Base-by-base conservation (phyloP, 2,797 vertebrate species). In the Phalanger gymnotis region DNA sequence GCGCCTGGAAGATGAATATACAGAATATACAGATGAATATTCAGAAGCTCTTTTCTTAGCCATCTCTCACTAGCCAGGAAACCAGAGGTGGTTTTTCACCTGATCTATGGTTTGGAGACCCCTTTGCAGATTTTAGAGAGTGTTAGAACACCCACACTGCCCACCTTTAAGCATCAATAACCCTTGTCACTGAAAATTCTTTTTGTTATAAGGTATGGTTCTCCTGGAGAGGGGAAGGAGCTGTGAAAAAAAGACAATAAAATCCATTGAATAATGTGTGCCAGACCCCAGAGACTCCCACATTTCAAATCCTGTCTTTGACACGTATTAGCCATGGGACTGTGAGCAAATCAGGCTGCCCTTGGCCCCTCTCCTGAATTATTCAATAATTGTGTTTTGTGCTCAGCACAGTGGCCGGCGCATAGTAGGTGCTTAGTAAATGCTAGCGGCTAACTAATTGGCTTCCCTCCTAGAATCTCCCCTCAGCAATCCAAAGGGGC, bases 1-100 rank as follows among this genome's bases (percentile, higher is more conserved):
- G 13, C 0, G 25, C 30, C 34, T 27, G 25, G 1, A 61, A 7
- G 73, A 0, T 0, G 0, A 52, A 56, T 30, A 28, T 58, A 53
- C 61, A n/a, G n/a, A n/a, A n/a, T n/a, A n/a, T n/a, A n/a, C n/a
- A n/a, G n/a, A n/a, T n/a, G n/a, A n/a, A n/a, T n/a, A n/a, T 87
- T 58, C 53, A 73, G n/a, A 25, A 1, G 53, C 0, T 1, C 91
- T 61, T 92, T 53, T 52, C 52, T 12, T 25, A 0, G 0, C 5
- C 1, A 28, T n/a, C 40, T 22, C 7, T 25, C 19, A 4, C 40
- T 53, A 56, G 19, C 30, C 30, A 90, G 81, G 57, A 93, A 61
- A 51, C 27, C 28, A n/a, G 40, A 51, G 6, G 52, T n/a, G 57
- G 53, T 1, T 3, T 13, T 0, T 4, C 0, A 9, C 56, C 22